phyloP scores from a whole-genome alignment of 2,888 invertebrate species.

The Barypeithes pellucidus region DNA sequence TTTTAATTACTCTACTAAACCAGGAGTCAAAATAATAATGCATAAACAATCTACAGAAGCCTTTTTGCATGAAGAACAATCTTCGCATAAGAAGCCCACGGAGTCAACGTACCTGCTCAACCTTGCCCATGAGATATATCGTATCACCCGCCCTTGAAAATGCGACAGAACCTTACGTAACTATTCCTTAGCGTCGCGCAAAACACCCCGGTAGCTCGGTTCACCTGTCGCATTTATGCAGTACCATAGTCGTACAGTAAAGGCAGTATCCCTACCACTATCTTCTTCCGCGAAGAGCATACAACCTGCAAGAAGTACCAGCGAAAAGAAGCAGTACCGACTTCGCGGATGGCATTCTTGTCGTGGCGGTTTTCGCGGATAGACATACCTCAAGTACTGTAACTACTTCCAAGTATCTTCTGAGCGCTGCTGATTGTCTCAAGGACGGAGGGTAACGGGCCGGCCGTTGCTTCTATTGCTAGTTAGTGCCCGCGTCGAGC shows the following conservation, averaged over 20 bases:
- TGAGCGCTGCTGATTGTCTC: conserved; percentile 39
- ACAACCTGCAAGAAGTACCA: conserved; percentile 51
- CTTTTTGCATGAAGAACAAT: too few relatives aligned
- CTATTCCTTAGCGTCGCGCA: conserved; percentile 29
- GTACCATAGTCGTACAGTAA: conserved; percentile 49
- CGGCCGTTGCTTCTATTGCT: conserved; percentile 47
- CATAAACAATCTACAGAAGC: too few relatives aligned
- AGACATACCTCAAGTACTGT: conserved; percentile 40
- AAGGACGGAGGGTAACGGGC: conserved; percentile 53
- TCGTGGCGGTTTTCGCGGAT: conserved; percentile 48
- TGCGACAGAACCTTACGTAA: conserved; percentile 44
- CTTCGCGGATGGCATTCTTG: conserved; percentile 50
- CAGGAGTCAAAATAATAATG: too few relatives aligned
- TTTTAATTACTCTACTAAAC: too few relatives aligned
- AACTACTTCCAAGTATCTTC: conserved; percentile 18
- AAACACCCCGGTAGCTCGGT: conserved; percentile 47
- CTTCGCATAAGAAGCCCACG: conserved; percentile 8
- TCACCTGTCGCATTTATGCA: conserved; percentile 47
- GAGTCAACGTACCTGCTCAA: conserved; percentile 47
- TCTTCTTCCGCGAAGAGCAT: conserved; percentile 47
- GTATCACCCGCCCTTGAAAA: conserved; percentile 49
- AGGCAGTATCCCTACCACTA: conserved; percentile 31
- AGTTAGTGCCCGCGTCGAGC: conserved; percentile 46
- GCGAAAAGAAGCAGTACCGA: conserved; percentile 49
- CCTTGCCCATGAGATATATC: conserved; percentile 47